Evolutionary conservation across 1,140 invertebrate genomes (phyloP).

Genomic region (Bombus vancouverensis): DNA sequence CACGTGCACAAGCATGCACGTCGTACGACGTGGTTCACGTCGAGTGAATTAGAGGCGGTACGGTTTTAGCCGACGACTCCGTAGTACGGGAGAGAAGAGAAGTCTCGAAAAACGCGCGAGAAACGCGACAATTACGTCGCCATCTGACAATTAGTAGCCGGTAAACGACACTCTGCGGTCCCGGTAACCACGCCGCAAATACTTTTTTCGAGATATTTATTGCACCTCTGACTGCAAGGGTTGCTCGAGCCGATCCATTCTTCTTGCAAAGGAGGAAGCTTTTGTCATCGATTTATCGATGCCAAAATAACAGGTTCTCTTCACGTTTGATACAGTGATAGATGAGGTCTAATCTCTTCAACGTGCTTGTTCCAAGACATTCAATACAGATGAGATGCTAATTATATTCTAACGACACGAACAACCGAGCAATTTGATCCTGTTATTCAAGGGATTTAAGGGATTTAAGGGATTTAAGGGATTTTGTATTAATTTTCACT

Average conservation of each 20-base stretch:
- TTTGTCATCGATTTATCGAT: conserved; percentile 49
- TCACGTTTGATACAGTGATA: not conserved
- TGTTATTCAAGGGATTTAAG: not conserved
- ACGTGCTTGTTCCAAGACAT: not conserved
- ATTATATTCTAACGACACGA: not conserved
- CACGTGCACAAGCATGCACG: conserved; percentile 36
- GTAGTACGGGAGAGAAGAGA: conserved; percentile 37
- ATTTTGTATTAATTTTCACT: not conserved
- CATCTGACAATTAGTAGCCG: conserved; percentile 80
- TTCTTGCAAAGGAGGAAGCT: conserved; percentile 13
- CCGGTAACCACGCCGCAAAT: conserved; percentile 65
- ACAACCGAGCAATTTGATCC: not conserved
- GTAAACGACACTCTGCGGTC: conserved; percentile 69
- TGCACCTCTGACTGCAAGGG: conserved; percentile 33
- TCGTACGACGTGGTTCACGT: conserved; percentile 39
- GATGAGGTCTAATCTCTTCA: not conserved
- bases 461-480: not conserved
- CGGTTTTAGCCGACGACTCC: conserved; percentile 70
- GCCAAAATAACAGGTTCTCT: conserved; percentile 32
- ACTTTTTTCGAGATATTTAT: conserved; percentile 77
- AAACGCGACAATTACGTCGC: conserved; percentile 77
- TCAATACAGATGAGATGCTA: not conserved
- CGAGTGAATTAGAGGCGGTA: conserved; percentile 70
- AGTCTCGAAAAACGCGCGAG: conserved; percentile 68
- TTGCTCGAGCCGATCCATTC: conserved; percentile 32